These are phyloP conservation scores for Bombyx huttoni DNA, from an alignment of 2,888 invertebrate species.

Conservation along the genomic window DNA sequence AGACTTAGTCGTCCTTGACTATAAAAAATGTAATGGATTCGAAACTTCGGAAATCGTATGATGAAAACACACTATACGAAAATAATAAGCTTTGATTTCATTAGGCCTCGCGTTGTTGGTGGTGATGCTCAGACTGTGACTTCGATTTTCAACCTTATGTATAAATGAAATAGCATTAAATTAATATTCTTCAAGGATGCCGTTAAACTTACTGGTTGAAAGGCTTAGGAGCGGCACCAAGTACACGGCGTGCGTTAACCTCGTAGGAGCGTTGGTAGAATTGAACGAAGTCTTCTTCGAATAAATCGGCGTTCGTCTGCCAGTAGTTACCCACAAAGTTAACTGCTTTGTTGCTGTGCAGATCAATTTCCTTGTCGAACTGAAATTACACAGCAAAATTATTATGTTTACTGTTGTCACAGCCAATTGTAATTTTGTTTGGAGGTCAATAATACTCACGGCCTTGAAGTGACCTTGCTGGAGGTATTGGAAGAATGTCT, in stretches of 20 bases:
- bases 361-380: constrained; percentile 42
- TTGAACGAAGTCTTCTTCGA: constrained; percentile 30
- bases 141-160: too few species aligned
- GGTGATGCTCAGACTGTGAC: too few species aligned
- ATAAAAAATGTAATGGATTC: too few species aligned
- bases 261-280: constrained; percentile 70
- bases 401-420: too few species aligned
- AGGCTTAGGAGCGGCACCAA: constrained; percentile 35
- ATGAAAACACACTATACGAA: too few species aligned
- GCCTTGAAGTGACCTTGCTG: constrained; percentile 74
- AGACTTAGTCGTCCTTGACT: too few species aligned
- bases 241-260: constrained; percentile 63
- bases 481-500: constrained; percentile 59
- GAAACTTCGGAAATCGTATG: too few species aligned
- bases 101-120: too few species aligned
- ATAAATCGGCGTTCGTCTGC: constrained; percentile 69
- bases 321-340: constrained; percentile 70
- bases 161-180: not conserved
- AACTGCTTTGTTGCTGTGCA: constrained; percentile 52
- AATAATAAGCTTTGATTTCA: too few species aligned
- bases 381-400: constrained; percentile 7
- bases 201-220: constrained; percentile 26
- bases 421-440: too few species aligned
- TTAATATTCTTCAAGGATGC: not conserved
- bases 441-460: constrained; percentile 22